Evolutionary conservation across 2,797 vertebrate species (phyloP), one percentile per base, ranked within the genome.

Genomic region (Scomberomorus guttatus): DNA sequence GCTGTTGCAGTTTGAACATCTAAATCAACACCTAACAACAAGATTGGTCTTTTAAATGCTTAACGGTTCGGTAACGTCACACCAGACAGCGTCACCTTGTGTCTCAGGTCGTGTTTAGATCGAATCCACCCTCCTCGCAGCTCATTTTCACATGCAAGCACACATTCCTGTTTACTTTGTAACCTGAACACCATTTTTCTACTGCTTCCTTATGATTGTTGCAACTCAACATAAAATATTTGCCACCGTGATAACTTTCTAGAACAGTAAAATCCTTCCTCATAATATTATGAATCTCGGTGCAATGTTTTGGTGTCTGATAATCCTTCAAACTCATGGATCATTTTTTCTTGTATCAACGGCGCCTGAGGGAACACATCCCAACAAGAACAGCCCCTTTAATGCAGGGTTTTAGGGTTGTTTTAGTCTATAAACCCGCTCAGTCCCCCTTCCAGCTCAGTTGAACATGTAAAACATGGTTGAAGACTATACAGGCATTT

Each of bases 41-140:
- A 58, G 57, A 63, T 27, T 4, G 27, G 51, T 13, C 59, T 10
- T 62, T 42, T 29, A 44, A 32, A 73, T 42, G 25, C 22, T 77
- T 61, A 34, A 55, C 22, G 52, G 32, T 64, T 58, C 24, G 7
- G 9, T 64, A 57, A 51, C 7, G n/a, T 54, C 9, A 25, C n/a
- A 0, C 22, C 50, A 44, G 50, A 32, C 15, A 44, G 48, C 13
- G 0, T 22, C 48, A 42, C 12, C 18, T 24, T n/a, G 13, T 2
- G 12, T 22, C 27, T 54, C 50, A 0, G 42, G 42, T 44, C 4
- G 42, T 44, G 14, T 44, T 44, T 44, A 44, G 11, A 46, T 39
- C 1, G 1, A 44, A 44, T 15, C 1, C 42, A 13, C 2, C 51
- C 13, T 44, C 42, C 42, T 44, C 1, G 44, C 44, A 48, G 44